A percentile compares a stretch with the other conserved stretches of the same genome.
Conservation (phyloP, 2,797 vertebrate genomes). For the Aeoliscus strigatus region DNA sequence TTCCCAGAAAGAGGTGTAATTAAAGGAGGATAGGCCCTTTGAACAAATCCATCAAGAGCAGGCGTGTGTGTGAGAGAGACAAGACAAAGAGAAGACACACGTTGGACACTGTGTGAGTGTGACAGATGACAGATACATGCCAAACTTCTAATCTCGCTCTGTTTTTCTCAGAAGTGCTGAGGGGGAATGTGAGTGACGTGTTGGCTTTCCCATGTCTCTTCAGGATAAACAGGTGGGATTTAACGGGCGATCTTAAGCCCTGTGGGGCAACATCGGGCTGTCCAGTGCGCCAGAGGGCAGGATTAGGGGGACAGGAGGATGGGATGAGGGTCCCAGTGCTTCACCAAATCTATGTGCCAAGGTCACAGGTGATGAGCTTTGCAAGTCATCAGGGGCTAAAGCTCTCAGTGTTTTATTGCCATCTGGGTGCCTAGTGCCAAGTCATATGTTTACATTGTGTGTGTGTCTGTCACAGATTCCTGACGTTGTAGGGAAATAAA, state of each 20-base stretch:
- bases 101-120: constrained; percentile 8
- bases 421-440: constrained; percentile 37
- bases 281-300: constrained; percentile 21
- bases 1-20: constrained; percentile 58
- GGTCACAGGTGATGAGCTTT: constrained; percentile 50
- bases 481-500: no score
- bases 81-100: constrained; percentile 1
- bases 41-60: constrained; percentile 41
- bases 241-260: constrained; percentile 49
- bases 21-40: constrained; percentile 18
- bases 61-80: constrained; percentile 13
- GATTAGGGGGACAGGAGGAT: constrained; percentile 32
- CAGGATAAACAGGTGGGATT: constrained; percentile 64
- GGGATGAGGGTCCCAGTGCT: constrained; percentile 19
- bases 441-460: constrained; percentile 18
- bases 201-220: constrained; percentile 38
- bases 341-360: constrained; percentile 41
- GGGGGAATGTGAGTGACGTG: constrained; percentile 28
- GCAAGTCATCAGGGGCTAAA: constrained; percentile 41
- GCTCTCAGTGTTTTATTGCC: constrained; percentile 24
- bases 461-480: background rate
- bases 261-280: constrained; percentile 19
- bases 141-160: constrained; percentile 52
- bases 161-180: constrained; percentile 63
- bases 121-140: constrained; percentile 16